Evolutionary conservation across 2,797 vertebrate genomes (phyloP), one percentile per base, ranked within the genome.

Genomic region (Jordanella pulchra): DNA sequence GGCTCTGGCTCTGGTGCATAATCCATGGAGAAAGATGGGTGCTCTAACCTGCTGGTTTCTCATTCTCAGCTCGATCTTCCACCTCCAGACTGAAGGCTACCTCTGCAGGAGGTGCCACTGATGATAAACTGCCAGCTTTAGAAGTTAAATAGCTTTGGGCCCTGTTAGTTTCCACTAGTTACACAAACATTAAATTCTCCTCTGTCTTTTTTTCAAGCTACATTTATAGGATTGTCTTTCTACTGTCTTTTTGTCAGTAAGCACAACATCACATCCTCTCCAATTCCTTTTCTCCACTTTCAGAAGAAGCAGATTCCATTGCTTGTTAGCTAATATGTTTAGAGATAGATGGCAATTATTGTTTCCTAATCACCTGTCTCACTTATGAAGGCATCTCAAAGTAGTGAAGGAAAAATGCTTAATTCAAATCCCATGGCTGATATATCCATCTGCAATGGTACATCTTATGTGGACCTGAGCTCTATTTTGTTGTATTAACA

Each of bases 361-460:
- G 67, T 93, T 94, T 93, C 86, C 87, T 89, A 92, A 94, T 94
- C 89, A 84, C 81, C 82, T 86, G 84, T 84, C 82, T 89, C 91
- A 89, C 81, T 78, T 79, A 70, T 69, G 42, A 87, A 75, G 79
- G 73, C 77, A 75, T 81, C 73, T 82, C 83, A 78, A 86, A 68
- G 77, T 67, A 81, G 72, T 71, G 74, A 79, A 18, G 2, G 3
- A 61, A 58, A 58, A 58, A 5, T 48, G 67, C n/a, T 65, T 65
- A 69, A 68, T 71, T 61, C 27, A 55, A 72, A 67, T 15, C 18
- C 68, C 47, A 73, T 30, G 30, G 27, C 12, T 56, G 44, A 73
- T 35, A 12, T 71, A 25, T 35, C 4, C 51, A 30, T n/a, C 66
- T 53, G 32, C 54, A 69, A 68, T 13, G 14, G 7, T 55, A 39